Base-by-base conservation (phyloP, 2,797 vertebrate species). In the Sarcophilus harrisii region DNA sequence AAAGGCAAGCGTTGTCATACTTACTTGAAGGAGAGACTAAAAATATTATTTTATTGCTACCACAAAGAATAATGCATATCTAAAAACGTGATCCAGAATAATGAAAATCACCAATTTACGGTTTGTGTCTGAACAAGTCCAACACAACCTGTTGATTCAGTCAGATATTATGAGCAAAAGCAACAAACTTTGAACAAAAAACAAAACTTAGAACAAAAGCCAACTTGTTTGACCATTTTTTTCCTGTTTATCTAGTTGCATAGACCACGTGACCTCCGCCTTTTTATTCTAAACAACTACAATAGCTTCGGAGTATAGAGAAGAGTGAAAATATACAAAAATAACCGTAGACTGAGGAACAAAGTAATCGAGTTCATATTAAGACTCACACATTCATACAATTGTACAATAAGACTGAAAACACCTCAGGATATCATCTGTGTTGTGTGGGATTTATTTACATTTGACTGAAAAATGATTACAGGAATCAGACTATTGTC, bases 251-350 rank as follows among this genome's bases (percentile, higher is more conserved):
- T 27, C 52, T 95, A 38, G 1, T 58, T 93, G 3, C 90, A 3
- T 95, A 87, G 14, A 66, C 93, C 29, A 59, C 57, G 52, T 30
- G n/a, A 6, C 89, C 12, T 18, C 18, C 24, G 6, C n/a, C 21
- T 30, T 93, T 60, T 38, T 90, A 93, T 95, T 0, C 38, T 27
- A 94, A 93, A 14, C 12, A 81, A 95, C 16, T 57, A 81, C 54
- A 92, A 10, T 90, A 90, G 66, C 58, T 92, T 96, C 24, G 18
- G 92, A 28, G 94, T 38, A 49, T 94, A n/a, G 96, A 94, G 93
- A 0, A 62, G 13, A 52, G 95, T 57, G 3, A 90, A 95, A 95
- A 90, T 6, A 93, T 91, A 12, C 11, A 28, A 45, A 94, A 93
- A 60, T 54, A 59, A 24, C 52, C 90, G 91, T 1, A 58, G 24